A percentile compares a stretch with the other conserved stretches of the same genome.
phyloP scores from a whole-genome alignment of 2,888 invertebrate species.

The Hydrotaea cyrtoneurina region DNA sequence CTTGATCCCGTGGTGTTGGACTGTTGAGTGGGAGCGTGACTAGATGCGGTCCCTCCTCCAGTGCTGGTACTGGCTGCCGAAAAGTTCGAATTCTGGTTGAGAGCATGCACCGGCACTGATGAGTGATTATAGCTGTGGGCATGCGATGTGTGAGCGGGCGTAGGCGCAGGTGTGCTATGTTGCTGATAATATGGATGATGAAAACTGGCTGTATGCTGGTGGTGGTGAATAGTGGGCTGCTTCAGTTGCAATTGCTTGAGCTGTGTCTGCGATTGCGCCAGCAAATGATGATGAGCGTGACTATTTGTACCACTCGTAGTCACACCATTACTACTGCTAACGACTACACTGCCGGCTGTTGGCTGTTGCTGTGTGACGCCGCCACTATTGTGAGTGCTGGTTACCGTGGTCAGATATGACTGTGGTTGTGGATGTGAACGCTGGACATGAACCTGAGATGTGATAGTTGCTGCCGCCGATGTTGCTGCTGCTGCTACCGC shows the following conservation, averaged over 20 bases:
- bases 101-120: conserved; percentile 74
- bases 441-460: conserved; percentile 58
- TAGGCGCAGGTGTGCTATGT: conserved; percentile 56
- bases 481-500: conserved; percentile 54
- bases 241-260: conserved; percentile 76
- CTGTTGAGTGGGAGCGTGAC: conserved; percentile 78
- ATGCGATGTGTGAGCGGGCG: conserved; percentile 64
- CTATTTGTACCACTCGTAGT: conserved; percentile 19
- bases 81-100: conserved; percentile 78
- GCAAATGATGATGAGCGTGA: conserved; percentile 67
- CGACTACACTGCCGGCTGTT: conserved; percentile 34
- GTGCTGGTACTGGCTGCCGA: conserved; percentile 78
- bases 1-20: conserved; percentile 76
- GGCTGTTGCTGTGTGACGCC: conserved; percentile 33
- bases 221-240: conserved; percentile 78
- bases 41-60: conserved; percentile 77
- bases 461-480: conserved; percentile 50
- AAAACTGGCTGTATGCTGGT: conserved; percentile 72
- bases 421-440: conserved; percentile 28
- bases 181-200: conserved; percentile 77
- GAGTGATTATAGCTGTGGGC: conserved; percentile 60
- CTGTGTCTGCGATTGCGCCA: conserved; percentile 77
- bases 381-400: neutral
- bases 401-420: conserved; percentile 44
- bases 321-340: conserved; percentile 43